Evolutionary conservation across 2,797 vertebrate genomes (phyloP).

Genomic region (Oceanodroma leucorhoa): DNA sequence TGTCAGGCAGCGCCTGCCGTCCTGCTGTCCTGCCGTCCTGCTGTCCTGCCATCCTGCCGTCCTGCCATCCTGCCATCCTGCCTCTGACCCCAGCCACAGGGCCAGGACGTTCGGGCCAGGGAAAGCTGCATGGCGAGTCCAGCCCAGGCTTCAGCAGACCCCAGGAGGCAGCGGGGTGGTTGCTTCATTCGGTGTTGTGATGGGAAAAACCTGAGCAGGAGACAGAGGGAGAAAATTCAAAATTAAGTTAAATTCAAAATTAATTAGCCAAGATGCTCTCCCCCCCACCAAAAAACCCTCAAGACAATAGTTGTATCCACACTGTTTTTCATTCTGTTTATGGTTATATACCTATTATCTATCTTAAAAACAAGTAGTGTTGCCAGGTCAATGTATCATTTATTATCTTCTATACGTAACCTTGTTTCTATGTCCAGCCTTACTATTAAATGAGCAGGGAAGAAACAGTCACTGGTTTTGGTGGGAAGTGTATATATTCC

Average conservation of each 20-base stretch:
- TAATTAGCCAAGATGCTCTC: not conserved
- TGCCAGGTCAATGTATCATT: not conserved
- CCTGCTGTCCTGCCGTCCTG: not conserved
- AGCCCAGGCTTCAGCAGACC: not conserved
- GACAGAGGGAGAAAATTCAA: not conserved
- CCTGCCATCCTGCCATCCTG: not conserved
- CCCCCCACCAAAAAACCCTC: rapidly evolving
- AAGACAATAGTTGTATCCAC: no score
- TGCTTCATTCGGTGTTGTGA: not conserved
- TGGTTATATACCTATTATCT: not conserved
- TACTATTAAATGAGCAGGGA: not conserved
- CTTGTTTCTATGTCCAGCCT: not conserved
- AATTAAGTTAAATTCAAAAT: no score
- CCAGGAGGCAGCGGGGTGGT: not conserved
- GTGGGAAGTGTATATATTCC: not conserved
- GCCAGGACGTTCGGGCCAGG: not conserved
- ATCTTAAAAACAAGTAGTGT: not conserved
- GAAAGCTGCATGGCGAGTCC: rapidly evolving
- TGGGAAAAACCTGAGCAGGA: not conserved
- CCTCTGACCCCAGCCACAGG: rapidly evolving
- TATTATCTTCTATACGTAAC: not conserved
- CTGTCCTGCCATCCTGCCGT: rapidly evolving
- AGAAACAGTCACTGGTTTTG: not conserved
- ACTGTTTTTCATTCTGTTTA: not conserved
- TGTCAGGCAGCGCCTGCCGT: rapidly evolving